Base-by-base conservation (phyloP, 1,140 invertebrate genomes). In the Platorchestia sp. region DNA sequence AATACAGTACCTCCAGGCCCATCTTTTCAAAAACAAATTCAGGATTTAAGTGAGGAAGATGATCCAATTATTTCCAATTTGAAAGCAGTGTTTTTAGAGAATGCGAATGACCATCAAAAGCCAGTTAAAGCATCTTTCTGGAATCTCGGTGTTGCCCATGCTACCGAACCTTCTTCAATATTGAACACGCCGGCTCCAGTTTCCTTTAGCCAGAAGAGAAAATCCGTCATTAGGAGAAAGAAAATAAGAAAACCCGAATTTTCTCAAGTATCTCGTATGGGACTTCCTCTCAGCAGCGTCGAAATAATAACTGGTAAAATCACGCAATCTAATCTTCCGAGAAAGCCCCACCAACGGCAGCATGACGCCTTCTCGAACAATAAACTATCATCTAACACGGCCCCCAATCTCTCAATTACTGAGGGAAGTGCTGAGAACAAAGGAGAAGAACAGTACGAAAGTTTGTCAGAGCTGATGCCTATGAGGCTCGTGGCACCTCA, bases 401-500 rank as follows among this genome's bases (percentile, higher is more conserved):
- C 45, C 40, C 91, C 91, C 45, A 44, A 93, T 93, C 43, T 93
- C 91, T 44, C 91, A 47, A 93, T 93, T 93, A 93, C 43, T 93
- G 91, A 44, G 43, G 91, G 91, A 93, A 89, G 43, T 89, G 87
- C 5, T 3, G 45, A 93, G 44, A 44, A 45, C 36, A 40, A 93
- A 93, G 45, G 27, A 42, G 89, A 91, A 93, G 91, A 93, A 45
- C 91, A 93, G 45, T 93, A 93, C 91, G 91, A 93, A 93, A 93
- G 91, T 93, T 93, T 93, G 91, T 93, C 91, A 44, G 45, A 93
- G 44, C 40, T 93, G 43, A 93, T 93, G 91, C 91, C 91, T 93
- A 93, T 93, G 91, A 93, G 91, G 91, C 91, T 93, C 45, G 91
- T 93, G 91, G 91, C 91, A 45, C 91, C 91, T 93, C 91, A 93